Conservation (phyloP, 2,797 vertebrate species). For the Sternotherus odoratus region DNA sequence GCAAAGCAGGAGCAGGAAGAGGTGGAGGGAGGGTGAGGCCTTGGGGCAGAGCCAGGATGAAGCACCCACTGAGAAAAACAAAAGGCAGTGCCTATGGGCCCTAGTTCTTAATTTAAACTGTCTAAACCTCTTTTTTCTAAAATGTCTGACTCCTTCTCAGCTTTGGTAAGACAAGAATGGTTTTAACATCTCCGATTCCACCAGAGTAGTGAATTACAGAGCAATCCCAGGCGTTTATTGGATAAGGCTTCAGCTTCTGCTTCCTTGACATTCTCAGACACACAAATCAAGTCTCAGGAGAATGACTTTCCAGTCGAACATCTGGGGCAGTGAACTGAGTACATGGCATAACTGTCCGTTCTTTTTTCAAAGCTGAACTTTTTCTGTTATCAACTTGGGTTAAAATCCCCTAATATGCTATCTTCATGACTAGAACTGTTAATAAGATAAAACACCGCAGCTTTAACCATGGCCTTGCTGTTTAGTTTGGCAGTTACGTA, state of each 20-base stretch:
- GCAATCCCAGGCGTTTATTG: background rate
- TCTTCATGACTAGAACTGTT: fast-evolving
- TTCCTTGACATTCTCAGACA: background rate
- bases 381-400: background rate
- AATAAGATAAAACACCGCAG: background rate
- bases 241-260: background rate
- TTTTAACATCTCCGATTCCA: background rate
- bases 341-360: fast-evolving
- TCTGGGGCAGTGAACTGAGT: fast-evolving
- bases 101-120: background rate
- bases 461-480: background rate
- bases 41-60: no score
- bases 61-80: no score
- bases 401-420: fast-evolving
- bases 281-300: background rate
- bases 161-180: background rate
- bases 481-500: fast-evolving
- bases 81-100: background rate
- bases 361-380: background rate
- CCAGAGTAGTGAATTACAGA: background rate
- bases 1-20: no score
- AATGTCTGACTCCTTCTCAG: background rate
- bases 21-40: no score
- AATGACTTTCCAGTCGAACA: background rate
- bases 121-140: background rate